Percentiles rank a stretch among this genome's conserved stretches.
Conservation (phyloP, 1,140 invertebrate species). For the Ooceraea biroi region DNA sequence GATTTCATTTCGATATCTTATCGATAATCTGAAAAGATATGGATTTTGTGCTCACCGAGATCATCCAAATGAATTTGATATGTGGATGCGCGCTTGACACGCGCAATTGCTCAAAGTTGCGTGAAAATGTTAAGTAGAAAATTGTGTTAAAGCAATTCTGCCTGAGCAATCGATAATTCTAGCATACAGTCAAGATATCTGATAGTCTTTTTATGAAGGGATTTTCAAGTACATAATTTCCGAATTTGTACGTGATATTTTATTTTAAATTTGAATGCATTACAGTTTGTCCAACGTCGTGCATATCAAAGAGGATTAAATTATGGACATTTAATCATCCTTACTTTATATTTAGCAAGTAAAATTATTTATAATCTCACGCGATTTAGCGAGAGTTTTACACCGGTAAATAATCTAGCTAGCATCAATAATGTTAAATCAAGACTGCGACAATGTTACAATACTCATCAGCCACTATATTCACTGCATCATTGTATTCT, state of each 20-base stretch:
- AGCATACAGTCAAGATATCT: constrained; percentile 18
- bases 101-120: not conserved
- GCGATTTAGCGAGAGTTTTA: not conserved
- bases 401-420: not conserved
- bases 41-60: constrained; percentile 15
- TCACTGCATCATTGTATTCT: constrained; percentile 58
- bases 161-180: not conserved
- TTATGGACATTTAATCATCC: too few relatives aligned
- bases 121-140: not conserved
- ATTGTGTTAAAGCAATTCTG: not conserved
- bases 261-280: constrained; percentile 8
- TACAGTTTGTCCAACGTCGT: not conserved
- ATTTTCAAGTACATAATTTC: not conserved
- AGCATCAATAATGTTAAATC: not conserved
- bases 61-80: not conserved
- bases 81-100: not conserved
- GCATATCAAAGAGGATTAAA: not conserved
- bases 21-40: not conserved
- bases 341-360: not conserved
- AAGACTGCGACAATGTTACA: constrained; percentile 18
- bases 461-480: constrained; percentile 41
- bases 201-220: not conserved
- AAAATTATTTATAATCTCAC: not conserved
- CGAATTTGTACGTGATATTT: not conserved
- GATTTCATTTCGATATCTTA: too few relatives aligned